Base-by-base conservation (phyloP, 1,140 invertebrate genomes). In the Zaprionus capensis region DNA sequence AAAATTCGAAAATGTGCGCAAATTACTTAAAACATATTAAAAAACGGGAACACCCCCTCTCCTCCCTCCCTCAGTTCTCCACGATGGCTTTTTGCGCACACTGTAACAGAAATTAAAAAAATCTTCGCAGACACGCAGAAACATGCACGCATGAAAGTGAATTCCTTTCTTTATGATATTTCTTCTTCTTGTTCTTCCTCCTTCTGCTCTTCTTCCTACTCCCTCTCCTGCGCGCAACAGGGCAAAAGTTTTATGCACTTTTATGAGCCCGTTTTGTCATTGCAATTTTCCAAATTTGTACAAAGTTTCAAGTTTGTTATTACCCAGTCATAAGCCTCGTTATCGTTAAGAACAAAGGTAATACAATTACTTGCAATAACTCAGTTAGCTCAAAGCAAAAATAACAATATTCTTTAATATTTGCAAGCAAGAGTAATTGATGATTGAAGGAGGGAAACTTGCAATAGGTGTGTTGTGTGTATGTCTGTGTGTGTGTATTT, bases 1-100 rank as follows among this genome's bases (percentile, higher is more conserved):
- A 81, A 88, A 87, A 87, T 90, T 78, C 75, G 83, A 76, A 84
- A 87, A 88, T 88, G 81, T 76, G 74, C 74, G 84, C 78, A 88
- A 87, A 88, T 87, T 87, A 84, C 84, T 84, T 81, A 78, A 87
- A 86, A 88, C 84, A 87, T 81, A 87, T 87, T 88, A 88, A 83
- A 80, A 80, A 57, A 51, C 58, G 67, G 62, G 66, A 17, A 9
- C 24, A 28, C 15, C n/a, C 15, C 26, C 44, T 17, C n/a, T 11
- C 17, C 44, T 17, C 1, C 24, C 24, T 38, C 4, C 22, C 15
- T 41, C 5, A 5, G 41, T 44, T 38, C 22, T 7, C 9, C 38
- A 15, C 20, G 5, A 2, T 17, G 34, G 76, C 76, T 70, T 51
- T 76, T 76, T 80, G 81, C 36, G 14, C 74, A 75, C 75, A 87